phyloP scores from a whole-genome alignment of 2,797 vertebrate genomes.

The Dendrocincla tyrannina region DNA sequence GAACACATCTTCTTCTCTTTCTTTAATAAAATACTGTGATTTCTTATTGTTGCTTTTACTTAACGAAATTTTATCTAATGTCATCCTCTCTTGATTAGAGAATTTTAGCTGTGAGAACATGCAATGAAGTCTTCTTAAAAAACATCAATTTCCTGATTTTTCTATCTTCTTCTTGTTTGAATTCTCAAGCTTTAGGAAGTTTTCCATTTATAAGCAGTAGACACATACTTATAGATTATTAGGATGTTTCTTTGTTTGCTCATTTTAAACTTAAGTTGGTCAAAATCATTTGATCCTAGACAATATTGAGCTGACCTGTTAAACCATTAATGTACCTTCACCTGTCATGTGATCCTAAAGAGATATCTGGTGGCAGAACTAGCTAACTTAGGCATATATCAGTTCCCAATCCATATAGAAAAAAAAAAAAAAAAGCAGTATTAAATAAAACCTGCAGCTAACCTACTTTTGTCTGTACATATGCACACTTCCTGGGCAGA shows the following conservation, averaged over 20 bases:
- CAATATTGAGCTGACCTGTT: background rate
- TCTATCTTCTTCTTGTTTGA: background rate
- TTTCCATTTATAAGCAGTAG: background rate
- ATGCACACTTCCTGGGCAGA: background rate
- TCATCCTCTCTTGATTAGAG: background rate
- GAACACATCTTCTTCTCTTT: background rate
- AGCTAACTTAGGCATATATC: background rate
- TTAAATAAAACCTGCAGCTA: background rate
- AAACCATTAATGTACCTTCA: background rate
- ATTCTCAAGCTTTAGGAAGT: background rate
- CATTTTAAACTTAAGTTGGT: background rate
- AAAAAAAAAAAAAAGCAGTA: background rate
- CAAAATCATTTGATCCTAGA: background rate
- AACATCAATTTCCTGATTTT: background rate
- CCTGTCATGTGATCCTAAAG: background rate
- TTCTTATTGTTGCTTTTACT: background rate
- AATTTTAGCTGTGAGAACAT: background rate
- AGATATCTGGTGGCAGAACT: background rate
- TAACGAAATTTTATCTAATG: background rate
- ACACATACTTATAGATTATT: background rate
- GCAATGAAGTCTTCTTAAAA: background rate
- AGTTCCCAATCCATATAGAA: background rate
- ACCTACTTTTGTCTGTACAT: background rate
- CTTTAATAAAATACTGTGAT: background rate
- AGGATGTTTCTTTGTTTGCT: background rate